Base-by-base conservation (phyloP, 2,888 invertebrate genomes). In the Agriopis aurantiaria region DNA sequence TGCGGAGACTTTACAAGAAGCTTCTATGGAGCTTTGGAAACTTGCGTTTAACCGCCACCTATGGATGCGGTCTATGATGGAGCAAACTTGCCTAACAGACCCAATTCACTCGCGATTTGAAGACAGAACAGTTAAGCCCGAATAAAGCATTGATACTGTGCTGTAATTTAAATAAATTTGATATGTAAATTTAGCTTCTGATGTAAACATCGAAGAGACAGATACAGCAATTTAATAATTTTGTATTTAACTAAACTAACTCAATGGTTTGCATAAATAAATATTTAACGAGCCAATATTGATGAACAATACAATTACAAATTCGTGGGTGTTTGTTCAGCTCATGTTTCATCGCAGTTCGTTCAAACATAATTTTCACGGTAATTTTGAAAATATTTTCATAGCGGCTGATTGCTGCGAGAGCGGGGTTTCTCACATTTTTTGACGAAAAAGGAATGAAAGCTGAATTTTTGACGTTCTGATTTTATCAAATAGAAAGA, bases 361-460 rank as follows among this genome's bases (percentile, higher is more conserved):
- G 60, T 10, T 51, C 43, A 43, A 51, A 61, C n/a, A 61, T 41
- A 33, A 49, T 60, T 60, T 61, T 61, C 51, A 14, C n/a, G 60
- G 33, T 43, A 43, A 57, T 33, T 6, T 61, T 14, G 17, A 43
- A 52, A 62, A 40, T 46, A 53, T 45, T 63, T 55, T 55, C 48
- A 40, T 46, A 33, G 14, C 11, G 12, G 40, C 7, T 40, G 46
- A 55, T 55, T 55, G 55, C 2, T 10, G 17, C 14, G 48, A 4
- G 23, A 52, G 23, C 17, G 10, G 8, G 17, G 33, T 3, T 33
- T 33, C 33, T 5, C 33, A 33, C 33, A 33, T 33, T 33, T 33
- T 33, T 33, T 3, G 33, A 33, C 33, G 33, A 33, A 33, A 33
- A 33, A 33, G 33, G 5, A 33, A 33, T 3, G 4, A 33, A 33